Conservation (phyloP, 2,113 vertebrate genomes). For the Alouatta palliata region DNA sequence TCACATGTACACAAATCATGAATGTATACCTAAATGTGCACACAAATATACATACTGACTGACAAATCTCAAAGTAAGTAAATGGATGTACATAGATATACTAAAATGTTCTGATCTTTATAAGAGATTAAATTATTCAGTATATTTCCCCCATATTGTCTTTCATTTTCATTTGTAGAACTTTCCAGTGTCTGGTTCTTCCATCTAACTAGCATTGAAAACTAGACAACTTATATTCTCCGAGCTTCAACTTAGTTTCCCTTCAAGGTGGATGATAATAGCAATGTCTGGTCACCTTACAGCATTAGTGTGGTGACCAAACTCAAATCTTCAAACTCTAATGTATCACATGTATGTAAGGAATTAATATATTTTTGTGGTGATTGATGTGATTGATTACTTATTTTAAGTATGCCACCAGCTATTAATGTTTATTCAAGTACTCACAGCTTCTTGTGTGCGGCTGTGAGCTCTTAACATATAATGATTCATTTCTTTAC, state of each 20-base stretch:
- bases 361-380: too few relatives aligned
- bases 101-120: not conserved
- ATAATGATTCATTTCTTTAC: not conserved
- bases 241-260: too few relatives aligned
- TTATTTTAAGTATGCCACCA: not conserved
- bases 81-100: not conserved
- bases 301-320: too few relatives aligned
- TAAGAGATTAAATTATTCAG: not conserved
- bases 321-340: too few relatives aligned
- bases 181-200: not conserved
- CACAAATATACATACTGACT: not conserved
- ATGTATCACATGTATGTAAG: too few relatives aligned
- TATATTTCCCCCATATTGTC: not conserved
- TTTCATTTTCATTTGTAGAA: constrained; percentile 39
- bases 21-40: not conserved
- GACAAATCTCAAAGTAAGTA: not conserved
- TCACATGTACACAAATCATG: not conserved
- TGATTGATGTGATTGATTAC: too few relatives aligned
- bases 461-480: not conserved
- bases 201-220: not conserved
- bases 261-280: too few relatives aligned
- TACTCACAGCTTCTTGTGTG: not conserved
- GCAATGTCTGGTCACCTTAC: too few relatives aligned
- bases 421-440: constrained; percentile 20
- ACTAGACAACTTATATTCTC: not conserved